These are phyloP conservation scores for Hypselothyrea guttata DNA, from an alignment of 2,888 invertebrate species.

Conservation along the genomic window DNA sequence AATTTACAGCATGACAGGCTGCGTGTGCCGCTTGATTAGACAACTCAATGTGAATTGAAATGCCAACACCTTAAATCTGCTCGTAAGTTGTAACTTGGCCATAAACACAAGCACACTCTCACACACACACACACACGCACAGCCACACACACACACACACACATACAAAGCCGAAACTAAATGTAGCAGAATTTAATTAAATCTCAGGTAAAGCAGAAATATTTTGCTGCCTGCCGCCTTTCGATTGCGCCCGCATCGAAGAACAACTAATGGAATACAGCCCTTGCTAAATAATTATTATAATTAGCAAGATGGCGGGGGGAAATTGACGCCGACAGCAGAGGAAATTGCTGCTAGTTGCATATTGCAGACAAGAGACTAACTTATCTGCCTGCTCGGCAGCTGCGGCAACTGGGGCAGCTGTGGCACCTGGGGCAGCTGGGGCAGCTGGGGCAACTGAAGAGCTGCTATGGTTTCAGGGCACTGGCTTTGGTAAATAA, in stretches of 20 bases:
- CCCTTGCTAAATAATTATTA: background rate
- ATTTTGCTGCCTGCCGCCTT: too few relatives aligned
- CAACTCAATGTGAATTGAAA: constrained; percentile 77
- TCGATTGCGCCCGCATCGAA: too few relatives aligned
- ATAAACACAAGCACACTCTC: constrained; percentile 26
- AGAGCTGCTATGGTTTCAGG: background rate
- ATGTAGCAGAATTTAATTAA: constrained; percentile 22
- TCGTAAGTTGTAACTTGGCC: constrained; percentile 49
- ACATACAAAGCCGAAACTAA: background rate
- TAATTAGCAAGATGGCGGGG: constrained; percentile 5
- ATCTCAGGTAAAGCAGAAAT: constrained; percentile 7
- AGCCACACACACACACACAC: constrained; percentile 14
- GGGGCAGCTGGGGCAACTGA: background rate
- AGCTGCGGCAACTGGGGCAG: background rate
- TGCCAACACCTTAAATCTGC: constrained; percentile 72
- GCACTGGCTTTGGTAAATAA: constrained; percentile 42
- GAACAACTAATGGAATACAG: constrained; percentile 1
- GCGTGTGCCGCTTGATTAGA: constrained; percentile 71
- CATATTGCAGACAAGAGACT: background rate
- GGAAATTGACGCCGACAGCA: constrained; percentile 38
- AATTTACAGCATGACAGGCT: constrained; percentile 69
- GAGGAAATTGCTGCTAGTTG: constrained; percentile 47
- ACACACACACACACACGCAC: constrained; percentile 4
- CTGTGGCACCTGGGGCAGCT: background rate
- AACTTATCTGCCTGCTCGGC: constrained; percentile 5